phyloP scores from a whole-genome alignment of 1,140 invertebrate genomes.

The Ceratina calcarata region DNA sequence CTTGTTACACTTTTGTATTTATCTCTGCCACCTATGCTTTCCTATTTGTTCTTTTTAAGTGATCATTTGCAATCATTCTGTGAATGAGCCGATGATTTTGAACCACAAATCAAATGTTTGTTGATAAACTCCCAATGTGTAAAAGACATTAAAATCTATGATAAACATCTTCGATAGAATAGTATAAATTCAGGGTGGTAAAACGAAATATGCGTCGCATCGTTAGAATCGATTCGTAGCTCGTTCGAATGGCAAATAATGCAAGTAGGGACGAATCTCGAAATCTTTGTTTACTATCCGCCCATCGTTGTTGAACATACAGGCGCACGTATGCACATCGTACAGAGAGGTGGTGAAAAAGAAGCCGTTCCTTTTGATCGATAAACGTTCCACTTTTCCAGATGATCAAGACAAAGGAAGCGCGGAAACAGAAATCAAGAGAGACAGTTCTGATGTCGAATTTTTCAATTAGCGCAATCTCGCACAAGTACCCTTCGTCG shows the following conservation, averaged over 20 bases:
- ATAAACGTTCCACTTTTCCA: conserved; percentile 21
- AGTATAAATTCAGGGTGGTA: too few relatives aligned
- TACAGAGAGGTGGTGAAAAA: neutral
- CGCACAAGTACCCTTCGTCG: conserved; percentile 56
- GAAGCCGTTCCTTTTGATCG: neutral
- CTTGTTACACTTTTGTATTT: neutral
- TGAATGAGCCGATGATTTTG: too few relatives aligned
- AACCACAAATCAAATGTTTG: too few relatives aligned
- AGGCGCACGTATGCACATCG: neutral
- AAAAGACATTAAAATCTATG: too few relatives aligned
- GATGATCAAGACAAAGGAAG: neutral
- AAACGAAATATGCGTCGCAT: neutral
- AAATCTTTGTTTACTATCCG: conserved; percentile 55
- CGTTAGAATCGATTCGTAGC: conserved; percentile 39
- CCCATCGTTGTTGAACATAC: conserved; percentile 20
- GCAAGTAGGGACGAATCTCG: conserved; percentile 7
- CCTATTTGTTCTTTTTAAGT: neutral
- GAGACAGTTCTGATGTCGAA: conserved; percentile 48
- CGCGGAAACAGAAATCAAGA: conserved; percentile 20
- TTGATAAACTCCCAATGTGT: too few relatives aligned
- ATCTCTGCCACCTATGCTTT: conserved; percentile 14
- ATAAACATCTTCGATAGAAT: too few relatives aligned
- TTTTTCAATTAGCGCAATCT: conserved; percentile 57
- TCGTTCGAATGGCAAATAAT: conserved; percentile 53
- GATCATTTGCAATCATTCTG: neutral